A percentile compares a stretch with the other conserved stretches of the same genome.
Evolutionary conservation across 1,140 invertebrate species (phyloP).

Genomic region (Streblospio benedicti): DNA sequence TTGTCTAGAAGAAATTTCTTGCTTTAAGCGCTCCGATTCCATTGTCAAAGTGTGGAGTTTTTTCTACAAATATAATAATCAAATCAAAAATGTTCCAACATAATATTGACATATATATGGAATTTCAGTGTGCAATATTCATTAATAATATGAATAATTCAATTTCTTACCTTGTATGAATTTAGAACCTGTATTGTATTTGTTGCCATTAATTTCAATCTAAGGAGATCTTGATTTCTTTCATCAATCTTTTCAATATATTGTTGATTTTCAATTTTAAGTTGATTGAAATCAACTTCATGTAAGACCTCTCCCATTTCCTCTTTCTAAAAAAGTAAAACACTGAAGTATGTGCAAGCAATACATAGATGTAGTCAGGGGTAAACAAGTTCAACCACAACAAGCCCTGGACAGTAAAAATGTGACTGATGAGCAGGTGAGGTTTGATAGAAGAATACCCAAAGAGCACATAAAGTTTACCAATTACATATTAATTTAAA

Average conservation of each 20-base stretch:
- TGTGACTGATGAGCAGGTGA: background rate
- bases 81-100: no score
- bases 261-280: slow-evolving; percentile 48
- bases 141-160: no score
- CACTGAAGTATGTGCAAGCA: background rate
- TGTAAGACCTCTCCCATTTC: slow-evolving; percentile 48
- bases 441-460: no score
- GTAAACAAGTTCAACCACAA: background rate
- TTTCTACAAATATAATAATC: slow-evolving; percentile 29
- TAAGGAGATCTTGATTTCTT: slow-evolving; percentile 44
- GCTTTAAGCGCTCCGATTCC: slow-evolving; percentile 39
- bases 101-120: no score
- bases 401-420: background rate
- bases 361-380: background rate
- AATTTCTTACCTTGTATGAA: slow-evolving; percentile 36
- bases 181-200: slow-evolving; percentile 44
- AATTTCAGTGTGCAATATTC: no score
- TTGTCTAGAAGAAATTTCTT: slow-evolving; percentile 37
- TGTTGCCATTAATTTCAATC: slow-evolving; percentile 44
- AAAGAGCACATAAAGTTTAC: no score
- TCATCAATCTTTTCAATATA: slow-evolving; percentile 48
- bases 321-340: slow-evolving; percentile 40
- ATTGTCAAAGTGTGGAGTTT: slow-evolving; percentile 39
- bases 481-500: no score
- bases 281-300: slow-evolving; percentile 48